Percentiles rank a stretch among this genome's conserved stretches.
Evolutionary conservation across 2,888 invertebrate genomes (phyloP).

Genomic region (Tinea semifulvella): DNA sequence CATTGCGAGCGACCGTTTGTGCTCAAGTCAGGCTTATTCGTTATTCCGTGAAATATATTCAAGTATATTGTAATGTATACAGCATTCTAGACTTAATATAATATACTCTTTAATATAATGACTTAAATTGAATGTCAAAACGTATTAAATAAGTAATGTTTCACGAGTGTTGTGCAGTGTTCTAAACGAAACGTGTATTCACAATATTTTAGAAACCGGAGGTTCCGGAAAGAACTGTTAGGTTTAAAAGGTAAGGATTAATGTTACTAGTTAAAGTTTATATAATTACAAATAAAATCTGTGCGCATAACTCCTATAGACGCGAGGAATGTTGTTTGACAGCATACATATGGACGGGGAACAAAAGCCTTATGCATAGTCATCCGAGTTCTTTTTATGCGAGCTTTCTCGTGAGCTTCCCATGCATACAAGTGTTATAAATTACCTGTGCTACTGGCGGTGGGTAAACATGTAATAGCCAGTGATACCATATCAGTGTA

Average conservation of each 20-base stretch:
- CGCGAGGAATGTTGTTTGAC: slow-evolving; percentile 63
- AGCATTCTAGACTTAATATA: slow-evolving; percentile 22
- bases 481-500: slow-evolving; percentile 1
- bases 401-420: slow-evolving; percentile 36
- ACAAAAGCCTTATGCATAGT: slow-evolving; percentile 63
- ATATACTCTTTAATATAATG: slow-evolving; percentile 38
- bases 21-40: neutral
- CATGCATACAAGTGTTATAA: slow-evolving; percentile 1
- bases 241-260: slow-evolving; percentile 54
- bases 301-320: slow-evolving; percentile 57
- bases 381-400: slow-evolving; percentile 44
- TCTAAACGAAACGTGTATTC: slow-evolving; percentile 32
- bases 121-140: slow-evolving; percentile 41
- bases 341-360: slow-evolving; percentile 55
- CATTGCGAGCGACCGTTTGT: neutral
- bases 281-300: slow-evolving; percentile 13
- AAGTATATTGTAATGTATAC: slow-evolving; percentile 26
- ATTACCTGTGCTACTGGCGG: slow-evolving; percentile 1
- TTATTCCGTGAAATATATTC: slow-evolving; percentile 47
- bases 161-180: slow-evolving; percentile 30
- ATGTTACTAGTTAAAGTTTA: slow-evolving; percentile 1
- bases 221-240: slow-evolving; percentile 54
- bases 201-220: slow-evolving; percentile 36
- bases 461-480: slow-evolving; percentile 2
- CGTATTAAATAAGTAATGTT: slow-evolving; percentile 26